Conservation (phyloP, 2,888 invertebrate species). For the Lissocephala sabroskyi region DNA sequence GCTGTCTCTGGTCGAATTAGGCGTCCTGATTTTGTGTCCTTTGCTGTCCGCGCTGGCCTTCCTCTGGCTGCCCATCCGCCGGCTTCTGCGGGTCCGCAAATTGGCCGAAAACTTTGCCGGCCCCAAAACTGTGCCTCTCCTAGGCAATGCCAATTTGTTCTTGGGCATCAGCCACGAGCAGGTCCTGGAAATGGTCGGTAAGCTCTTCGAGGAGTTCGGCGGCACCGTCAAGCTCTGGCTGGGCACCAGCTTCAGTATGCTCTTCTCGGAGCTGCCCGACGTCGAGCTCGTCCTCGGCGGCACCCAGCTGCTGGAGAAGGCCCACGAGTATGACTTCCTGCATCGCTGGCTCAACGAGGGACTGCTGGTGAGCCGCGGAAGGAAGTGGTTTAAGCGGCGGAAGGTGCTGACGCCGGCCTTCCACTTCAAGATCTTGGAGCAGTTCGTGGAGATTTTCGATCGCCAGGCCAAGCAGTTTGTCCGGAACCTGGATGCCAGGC, state of each 20-base stretch:
- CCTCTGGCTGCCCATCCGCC: conserved; percentile 19
- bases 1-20: neutral
- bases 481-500: conserved; percentile 43
- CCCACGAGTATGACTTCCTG: conserved; percentile 36
- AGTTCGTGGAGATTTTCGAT: conserved; percentile 80
- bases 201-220: conserved; percentile 20
- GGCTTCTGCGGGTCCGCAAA: conserved; percentile 18
- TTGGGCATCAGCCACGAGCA: conserved; percentile 26
- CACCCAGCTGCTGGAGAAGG: conserved; percentile 33
- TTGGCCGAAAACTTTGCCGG: conserved; percentile 41
- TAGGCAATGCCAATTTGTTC: conserved; percentile 72
- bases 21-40: neutral
- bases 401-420: conserved; percentile 83
- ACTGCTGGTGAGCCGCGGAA: conserved; percentile 39
- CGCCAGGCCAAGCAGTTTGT: conserved; percentile 75
- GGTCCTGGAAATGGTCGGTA: conserved; percentile 17
- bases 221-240: conserved; percentile 39
- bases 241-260: conserved; percentile 29
- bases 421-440: conserved; percentile 82
- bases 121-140: conserved; percentile 71
- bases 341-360: conserved; percentile 52
- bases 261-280: conserved; percentile 40
- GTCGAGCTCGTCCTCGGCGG: conserved; percentile 34
- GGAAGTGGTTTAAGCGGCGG: conserved; percentile 78
- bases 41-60: conserved; percentile 13